Evolutionary conservation across 2,888 invertebrate species (phyloP).

Genomic region (Sabatieria punctata): DNA sequence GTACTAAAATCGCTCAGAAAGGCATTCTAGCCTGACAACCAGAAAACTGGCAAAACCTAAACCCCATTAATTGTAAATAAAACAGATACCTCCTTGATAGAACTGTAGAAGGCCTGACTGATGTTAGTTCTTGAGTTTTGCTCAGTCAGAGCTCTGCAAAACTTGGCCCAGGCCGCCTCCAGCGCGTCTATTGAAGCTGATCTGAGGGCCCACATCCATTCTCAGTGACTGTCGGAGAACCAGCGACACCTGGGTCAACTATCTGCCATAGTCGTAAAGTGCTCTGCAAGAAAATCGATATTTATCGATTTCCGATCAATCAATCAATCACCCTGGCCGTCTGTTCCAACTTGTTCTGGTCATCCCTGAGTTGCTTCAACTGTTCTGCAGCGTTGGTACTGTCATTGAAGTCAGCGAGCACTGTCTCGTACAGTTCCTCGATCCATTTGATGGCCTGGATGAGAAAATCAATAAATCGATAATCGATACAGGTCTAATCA

Average conservation of each 20-base stretch:
- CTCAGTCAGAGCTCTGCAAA: constrained; percentile 9
- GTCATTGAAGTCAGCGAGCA: constrained; percentile 48
- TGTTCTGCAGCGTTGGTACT: too few relatives aligned
- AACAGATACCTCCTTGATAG: constrained; percentile 41
- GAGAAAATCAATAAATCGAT: too few relatives aligned
- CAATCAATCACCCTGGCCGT: constrained; percentile 48
- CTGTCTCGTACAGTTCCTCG: constrained; percentile 52
- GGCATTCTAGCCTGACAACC: too few relatives aligned
- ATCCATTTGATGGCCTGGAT: constrained; percentile 59
- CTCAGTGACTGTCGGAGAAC: constrained; percentile 54
- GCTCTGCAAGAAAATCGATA: constrained; percentile 44
- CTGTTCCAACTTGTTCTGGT: constrained; percentile 57
- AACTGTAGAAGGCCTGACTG: constrained; percentile 55
- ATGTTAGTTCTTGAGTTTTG: constrained; percentile 46
- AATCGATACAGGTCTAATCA: too few relatives aligned
- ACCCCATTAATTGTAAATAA: too few relatives aligned
- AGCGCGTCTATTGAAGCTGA: too few relatives aligned
- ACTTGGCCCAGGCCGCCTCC: constrained; percentile 11
- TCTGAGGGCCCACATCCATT: constrained; percentile 29
- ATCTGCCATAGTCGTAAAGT: constrained; percentile 63
- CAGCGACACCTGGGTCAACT: constrained; percentile 54
- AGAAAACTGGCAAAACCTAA: too few relatives aligned
- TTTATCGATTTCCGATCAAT: too few relatives aligned
- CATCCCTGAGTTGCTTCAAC: too few relatives aligned
- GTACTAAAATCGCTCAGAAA: too few relatives aligned